phyloP scores from a whole-genome alignment of 2,888 invertebrate genomes.

The Oscheius onirici region DNA sequence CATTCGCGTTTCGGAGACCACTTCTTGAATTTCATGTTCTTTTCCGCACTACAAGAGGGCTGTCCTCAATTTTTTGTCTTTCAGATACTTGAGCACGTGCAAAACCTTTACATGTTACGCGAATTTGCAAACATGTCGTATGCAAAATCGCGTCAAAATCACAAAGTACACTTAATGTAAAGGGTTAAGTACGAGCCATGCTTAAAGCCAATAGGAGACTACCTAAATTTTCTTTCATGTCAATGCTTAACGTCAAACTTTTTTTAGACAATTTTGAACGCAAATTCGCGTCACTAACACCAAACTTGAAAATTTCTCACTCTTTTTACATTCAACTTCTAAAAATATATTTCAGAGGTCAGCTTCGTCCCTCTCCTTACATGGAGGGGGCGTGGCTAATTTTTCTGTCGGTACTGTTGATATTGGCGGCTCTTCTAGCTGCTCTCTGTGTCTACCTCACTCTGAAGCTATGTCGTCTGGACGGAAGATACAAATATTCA shows the following conservation, averaged over 20 bases:
- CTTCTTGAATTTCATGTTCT: constrained; percentile 33
- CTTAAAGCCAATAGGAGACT: too few relatives aligned
- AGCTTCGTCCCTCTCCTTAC: constrained; percentile 20
- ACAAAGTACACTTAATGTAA: too few relatives aligned
- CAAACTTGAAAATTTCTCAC: neutral
- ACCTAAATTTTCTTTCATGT: too few relatives aligned
- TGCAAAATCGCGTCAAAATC: too few relatives aligned
- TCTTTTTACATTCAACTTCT: neutral
- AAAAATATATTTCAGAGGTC: constrained; percentile 3
- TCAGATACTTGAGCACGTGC: too few relatives aligned
- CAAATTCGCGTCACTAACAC: neutral
- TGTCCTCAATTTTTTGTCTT: neutral
- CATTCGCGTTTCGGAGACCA: constrained; percentile 17
- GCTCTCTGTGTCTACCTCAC: constrained; percentile 25
- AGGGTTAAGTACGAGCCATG: too few relatives aligned
- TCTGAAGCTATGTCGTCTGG: constrained; percentile 14
- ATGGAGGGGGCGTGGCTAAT: constrained; percentile 38
- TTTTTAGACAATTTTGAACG: too few relatives aligned
- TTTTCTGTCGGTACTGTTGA: constrained; percentile 12
- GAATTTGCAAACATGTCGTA: too few relatives aligned
- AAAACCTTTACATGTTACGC: too few relatives aligned
- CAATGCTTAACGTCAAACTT: too few relatives aligned
- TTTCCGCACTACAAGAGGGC: neutral
- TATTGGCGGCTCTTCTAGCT: constrained; percentile 11
- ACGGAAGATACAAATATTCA: constrained; percentile 27